Base-by-base conservation (phyloP, 2,888 invertebrate species). In the Perizoma affinitatum region DNA sequence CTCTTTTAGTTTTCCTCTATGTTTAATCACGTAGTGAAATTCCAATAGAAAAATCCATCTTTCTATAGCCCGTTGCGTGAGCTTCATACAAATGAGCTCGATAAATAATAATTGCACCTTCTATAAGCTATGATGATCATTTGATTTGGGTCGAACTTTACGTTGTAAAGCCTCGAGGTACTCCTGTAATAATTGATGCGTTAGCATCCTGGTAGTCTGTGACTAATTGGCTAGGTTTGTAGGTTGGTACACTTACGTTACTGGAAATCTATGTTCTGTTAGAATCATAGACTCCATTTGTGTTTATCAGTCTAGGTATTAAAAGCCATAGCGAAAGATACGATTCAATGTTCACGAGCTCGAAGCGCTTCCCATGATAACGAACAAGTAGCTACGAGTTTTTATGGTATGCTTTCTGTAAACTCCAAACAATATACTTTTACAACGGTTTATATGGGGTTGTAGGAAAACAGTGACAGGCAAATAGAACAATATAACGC, bases 221-320 rank as follows among this genome's bases (percentile, higher is more conserved):
- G 22, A 22, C 22, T 22, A 22, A 22, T 22, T 22, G 22, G 22
- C 22, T 22, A 22, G 22, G 22, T 22, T 22, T 22, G 22, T 22
- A 22, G 22, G 22, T 22, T 22, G 22, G 22, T 2, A 22, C 22
- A 61, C 80, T 74, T 71, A 79, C 81, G 42, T 43, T 51, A 54
- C 11, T 58, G 41, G 40, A 59, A 49, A 57, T 56, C 42, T 59
- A 50, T 65, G 55, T 49, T 64, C 67, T 35, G 69, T 66, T 9
- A 57, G 40, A 54, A 66, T 45, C 63, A 72, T 68, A 67, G 63
- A 49, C 33, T 71, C 66, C 65, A 73, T 75, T 58, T 58, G 51
- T 49, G 63, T 48, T 34, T 51, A n/a, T 51, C 42, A 54, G 52
- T 57, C 69, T 76, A 75, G 54, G 56, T 65, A 61, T 45, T 36